These are phyloP conservation scores for Lysiphlebus fabarum DNA, from an alignment of 1,140 invertebrate species.

Conservation along the genomic window DNA sequence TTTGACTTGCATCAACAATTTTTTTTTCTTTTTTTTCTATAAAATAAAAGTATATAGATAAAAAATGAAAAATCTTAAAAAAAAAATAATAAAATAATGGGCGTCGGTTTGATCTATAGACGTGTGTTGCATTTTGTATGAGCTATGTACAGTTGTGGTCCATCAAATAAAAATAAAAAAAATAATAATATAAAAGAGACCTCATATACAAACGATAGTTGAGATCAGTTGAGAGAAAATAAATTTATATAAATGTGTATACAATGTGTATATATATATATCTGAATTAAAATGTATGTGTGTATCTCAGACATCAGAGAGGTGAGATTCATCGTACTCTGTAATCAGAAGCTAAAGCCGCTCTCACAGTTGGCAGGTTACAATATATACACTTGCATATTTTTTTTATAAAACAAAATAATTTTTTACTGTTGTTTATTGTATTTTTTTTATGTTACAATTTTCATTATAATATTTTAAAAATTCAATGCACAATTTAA, in stretches of 20 bases:
- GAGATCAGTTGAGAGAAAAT: conserved; percentile 40
- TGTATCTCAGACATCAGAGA: no score
- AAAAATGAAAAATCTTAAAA: no score
- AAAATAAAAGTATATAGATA: no score
- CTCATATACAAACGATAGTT: conserved; percentile 34
- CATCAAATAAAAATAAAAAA: conserved; percentile 47
- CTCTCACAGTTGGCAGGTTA: conserved; percentile 38
- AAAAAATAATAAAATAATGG: background rate
- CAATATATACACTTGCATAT: conserved; percentile 7
- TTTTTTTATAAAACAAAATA: conserved; percentile 1
- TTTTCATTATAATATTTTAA: no score
- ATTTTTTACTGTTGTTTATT: no score
- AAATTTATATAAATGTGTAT: conserved; percentile 28
- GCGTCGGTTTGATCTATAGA: background rate
- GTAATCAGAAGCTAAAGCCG: conserved; percentile 53
- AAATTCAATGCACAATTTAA: no score
- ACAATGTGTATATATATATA: background rate
- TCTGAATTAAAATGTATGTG: no score
- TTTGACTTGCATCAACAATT: no score
- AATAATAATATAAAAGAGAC: conserved; percentile 37
- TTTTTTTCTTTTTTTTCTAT: no score
- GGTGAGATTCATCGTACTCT: conserved; percentile 46
- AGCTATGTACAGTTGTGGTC: conserved; percentile 17
- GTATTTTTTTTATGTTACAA: no score
- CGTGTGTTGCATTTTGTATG: background rate